phyloP scores from a whole-genome alignment of 2,888 invertebrate genomes.

The Lapara coniferarum region DNA sequence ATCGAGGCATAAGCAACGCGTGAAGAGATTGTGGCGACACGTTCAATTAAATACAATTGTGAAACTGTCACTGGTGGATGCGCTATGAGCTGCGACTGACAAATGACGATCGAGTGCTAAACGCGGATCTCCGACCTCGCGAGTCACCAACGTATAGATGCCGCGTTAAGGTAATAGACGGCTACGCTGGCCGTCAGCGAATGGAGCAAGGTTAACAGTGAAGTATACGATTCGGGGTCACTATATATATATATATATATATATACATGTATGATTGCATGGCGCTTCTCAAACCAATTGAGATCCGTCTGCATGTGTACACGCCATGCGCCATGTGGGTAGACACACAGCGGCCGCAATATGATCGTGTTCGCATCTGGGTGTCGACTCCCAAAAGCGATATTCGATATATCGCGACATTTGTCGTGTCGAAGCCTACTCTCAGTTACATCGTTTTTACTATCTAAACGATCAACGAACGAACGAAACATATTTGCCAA shows the following conservation, averaged over 20 bases:
- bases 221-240: conserved; percentile 62
- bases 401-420: no score
- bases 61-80: conserved; percentile 45
- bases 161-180: conserved; percentile 57
- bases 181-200: conserved; percentile 54
- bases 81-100: conserved; percentile 53
- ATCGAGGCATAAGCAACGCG: background rate
- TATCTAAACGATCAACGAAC: no score
- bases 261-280: conserved; percentile 47
- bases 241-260: conserved; percentile 52
- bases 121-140: conserved; percentile 58
- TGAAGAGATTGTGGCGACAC: background rate
- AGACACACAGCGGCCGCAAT: conserved; percentile 5
- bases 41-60: conserved; percentile 38
- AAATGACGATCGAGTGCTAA: conserved; percentile 63
- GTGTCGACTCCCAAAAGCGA: no score
- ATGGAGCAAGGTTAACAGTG: conserved; percentile 64
- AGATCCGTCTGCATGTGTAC: conserved; percentile 31
- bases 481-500: no score
- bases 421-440: no score
- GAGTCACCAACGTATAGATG: conserved; percentile 58
- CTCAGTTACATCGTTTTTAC: no score
- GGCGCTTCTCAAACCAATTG: conserved; percentile 35
- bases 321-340: conserved; percentile 6
- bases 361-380: conserved; percentile 13